Evolutionary conservation across 2,113 vertebrate genomes (phyloP).

Genomic region (Dipodomys stephensi): DNA sequence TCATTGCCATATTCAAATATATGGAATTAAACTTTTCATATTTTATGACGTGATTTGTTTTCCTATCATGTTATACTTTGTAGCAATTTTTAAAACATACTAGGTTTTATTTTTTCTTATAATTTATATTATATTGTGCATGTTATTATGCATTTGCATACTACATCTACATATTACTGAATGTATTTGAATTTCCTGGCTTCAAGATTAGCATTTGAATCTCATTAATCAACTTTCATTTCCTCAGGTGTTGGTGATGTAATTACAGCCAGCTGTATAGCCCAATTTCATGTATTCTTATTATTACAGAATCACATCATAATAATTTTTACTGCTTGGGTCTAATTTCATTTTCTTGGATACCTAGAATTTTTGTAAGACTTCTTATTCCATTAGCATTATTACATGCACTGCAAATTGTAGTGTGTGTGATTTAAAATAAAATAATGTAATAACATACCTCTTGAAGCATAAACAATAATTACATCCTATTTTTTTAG

Average conservation of each 20-base stretch:
- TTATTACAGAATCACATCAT: slow-evolving; percentile 49
- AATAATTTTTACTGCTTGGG: slow-evolving; percentile 48
- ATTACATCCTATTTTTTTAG: background rate
- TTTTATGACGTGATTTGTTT: background rate
- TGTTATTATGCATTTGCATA: slow-evolving; percentile 35
- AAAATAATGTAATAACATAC: background rate
- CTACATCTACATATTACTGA: slow-evolving; percentile 57
- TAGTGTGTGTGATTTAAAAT: background rate
- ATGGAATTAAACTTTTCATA: background rate
- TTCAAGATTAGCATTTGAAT: slow-evolving; percentile 76
- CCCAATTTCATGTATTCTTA: slow-evolving; percentile 56
- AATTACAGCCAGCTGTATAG: slow-evolving; percentile 71
- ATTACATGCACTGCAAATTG: slow-evolving; percentile 31
- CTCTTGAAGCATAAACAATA: background rate
- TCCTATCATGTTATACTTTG: background rate
- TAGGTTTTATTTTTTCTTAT: background rate
- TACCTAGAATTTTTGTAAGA: slow-evolving; percentile 32
- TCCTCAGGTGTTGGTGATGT: slow-evolving; percentile 68
- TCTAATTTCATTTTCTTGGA: slow-evolving; percentile 52
- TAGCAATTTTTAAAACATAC: background rate
- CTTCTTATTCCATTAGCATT: slow-evolving; percentile 16
- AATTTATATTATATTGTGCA: background rate
- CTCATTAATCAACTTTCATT: slow-evolving; percentile 77
- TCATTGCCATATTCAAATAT: background rate
- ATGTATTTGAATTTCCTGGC: slow-evolving; percentile 50